phyloP scores from a whole-genome alignment of 1,140 invertebrate species.

The Calliopsis andreniformis region DNA sequence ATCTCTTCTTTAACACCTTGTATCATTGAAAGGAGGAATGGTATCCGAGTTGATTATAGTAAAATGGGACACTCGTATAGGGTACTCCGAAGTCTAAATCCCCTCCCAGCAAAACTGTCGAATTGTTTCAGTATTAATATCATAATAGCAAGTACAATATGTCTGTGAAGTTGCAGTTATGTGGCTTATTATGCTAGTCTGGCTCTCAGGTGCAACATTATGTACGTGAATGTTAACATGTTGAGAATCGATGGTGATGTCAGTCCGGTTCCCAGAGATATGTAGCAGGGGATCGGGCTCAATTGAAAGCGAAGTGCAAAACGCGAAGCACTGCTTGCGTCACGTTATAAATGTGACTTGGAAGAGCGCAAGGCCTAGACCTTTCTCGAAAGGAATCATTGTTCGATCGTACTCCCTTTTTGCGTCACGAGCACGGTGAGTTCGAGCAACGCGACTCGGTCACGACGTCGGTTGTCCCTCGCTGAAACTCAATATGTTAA shows the following conservation, averaged over 20 bases:
- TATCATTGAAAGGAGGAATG: not conserved
- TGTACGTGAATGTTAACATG: slow-evolving; percentile 51
- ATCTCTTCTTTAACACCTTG: no score
- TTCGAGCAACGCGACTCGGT: not conserved
- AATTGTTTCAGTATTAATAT: slow-evolving; percentile 29
- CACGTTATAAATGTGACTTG: not conserved
- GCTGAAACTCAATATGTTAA: slow-evolving; percentile 49
- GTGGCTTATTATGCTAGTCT: slow-evolving; percentile 56
- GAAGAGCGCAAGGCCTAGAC: not conserved
- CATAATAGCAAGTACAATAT: slow-evolving; percentile 20
- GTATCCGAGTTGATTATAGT: not conserved
- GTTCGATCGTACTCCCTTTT: not conserved
- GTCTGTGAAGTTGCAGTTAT: slow-evolving; percentile 40
- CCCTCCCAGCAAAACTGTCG: not conserved
- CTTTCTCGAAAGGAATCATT: not conserved
- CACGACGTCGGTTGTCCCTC: not conserved
- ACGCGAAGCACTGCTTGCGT: not conserved
- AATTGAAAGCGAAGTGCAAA: not conserved
- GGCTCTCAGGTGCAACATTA: slow-evolving; percentile 59
- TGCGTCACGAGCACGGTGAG: not conserved
- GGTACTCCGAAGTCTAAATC: not conserved
- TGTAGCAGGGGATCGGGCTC: slow-evolving; percentile 1
- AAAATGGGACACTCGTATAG: not conserved
- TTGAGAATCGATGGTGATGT: slow-evolving; percentile 25
- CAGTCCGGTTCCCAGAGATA: not conserved